Base-by-base conservation (phyloP, 2,113 vertebrate species). In the Rutilus rutilus region DNA sequence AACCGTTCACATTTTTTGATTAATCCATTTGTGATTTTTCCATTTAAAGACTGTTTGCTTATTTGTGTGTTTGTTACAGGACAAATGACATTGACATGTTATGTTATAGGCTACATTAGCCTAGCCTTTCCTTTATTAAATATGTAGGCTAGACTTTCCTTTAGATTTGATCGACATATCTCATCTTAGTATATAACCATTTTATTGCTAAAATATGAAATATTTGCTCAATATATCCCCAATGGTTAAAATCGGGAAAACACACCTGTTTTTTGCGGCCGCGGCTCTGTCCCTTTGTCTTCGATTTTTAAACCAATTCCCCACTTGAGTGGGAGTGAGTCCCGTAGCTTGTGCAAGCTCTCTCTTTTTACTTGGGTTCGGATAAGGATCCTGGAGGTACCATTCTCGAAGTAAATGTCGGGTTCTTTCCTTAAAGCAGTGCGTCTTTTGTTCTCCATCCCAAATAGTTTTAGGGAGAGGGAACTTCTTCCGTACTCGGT, bases 231-330 rank as follows among this genome's bases (percentile, higher is more conserved):
- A 67, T 17, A 36, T 54, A 23, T 30, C 2, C 78, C 27, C 50
- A 30, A 77, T 47, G 50, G 30, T 39, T 47, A 11, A 33, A 27
- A 82, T 60, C 36, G 52, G 23, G 6, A 17, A 36, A 78, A 93
- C 95, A 89, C 92, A 99, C 98, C 98, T 99, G 96, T 99, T 99
- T 92, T 99, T 99, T 23, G 98, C 98, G 30, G 98, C 98, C 76
- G 98, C 98, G 2, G 98, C 98, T 93, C 98, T 96, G 94, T 99
- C 98, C 93, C 98, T 97, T 95, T 99, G 98, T 94, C 98, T 94
- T 87, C 98, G 97, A 87, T 99, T 99, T 96, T 99, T 99, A 96
- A 99, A 99, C 98, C 98, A 99, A 96, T 99, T 99, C 91, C 98
- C 98, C 94, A 99, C 98, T 94, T 99, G 98, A 89, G 98, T 99